These are phyloP conservation scores for Orussus abietinus DNA, from an alignment of 1,140 invertebrate species.

Conservation along the genomic window DNA sequence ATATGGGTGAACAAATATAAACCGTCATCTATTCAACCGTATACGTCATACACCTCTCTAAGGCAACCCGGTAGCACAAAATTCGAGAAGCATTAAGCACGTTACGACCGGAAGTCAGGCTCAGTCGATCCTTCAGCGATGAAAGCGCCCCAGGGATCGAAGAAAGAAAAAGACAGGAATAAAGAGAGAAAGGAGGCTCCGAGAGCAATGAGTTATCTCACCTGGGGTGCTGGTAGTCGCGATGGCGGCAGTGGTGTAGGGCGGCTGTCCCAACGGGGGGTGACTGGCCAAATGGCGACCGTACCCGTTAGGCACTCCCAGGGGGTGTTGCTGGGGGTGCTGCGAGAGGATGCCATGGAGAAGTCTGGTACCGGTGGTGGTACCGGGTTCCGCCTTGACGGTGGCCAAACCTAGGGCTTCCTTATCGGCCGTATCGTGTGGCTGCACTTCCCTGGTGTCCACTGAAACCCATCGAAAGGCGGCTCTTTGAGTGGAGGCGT, in stretches of 20 bases:
- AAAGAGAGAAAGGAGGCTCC: neutral
- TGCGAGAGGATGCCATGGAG: slow-evolving; percentile 62
- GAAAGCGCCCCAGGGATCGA: too few relatives aligned
- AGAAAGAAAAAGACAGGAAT: too few relatives aligned
- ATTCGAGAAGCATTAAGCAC: too few relatives aligned
- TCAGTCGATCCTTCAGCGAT: too few relatives aligned
- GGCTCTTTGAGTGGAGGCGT: neutral
- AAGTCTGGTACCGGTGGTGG: slow-evolving; percentile 47
- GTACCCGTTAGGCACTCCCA: slow-evolving; percentile 45
- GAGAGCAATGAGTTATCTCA: slow-evolving; percentile 17
- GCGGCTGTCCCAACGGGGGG: slow-evolving; percentile 43
- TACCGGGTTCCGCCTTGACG: slow-evolving; percentile 49
- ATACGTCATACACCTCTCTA: too few relatives aligned
- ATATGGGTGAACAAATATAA: too few relatives aligned
- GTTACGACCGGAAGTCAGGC: too few relatives aligned
- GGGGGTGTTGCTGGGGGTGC: slow-evolving; percentile 50
- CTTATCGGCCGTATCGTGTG: slow-evolving; percentile 44
- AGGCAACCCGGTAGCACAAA: too few relatives aligned
- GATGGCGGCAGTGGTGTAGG: slow-evolving; percentile 48
- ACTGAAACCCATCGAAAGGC: slow-evolving; percentile 40
- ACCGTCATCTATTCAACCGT: too few relatives aligned
- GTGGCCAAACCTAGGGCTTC: slow-evolving; percentile 43
- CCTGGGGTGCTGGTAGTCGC: slow-evolving; percentile 49
- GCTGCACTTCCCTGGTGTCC: slow-evolving; percentile 51
- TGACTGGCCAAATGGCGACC: slow-evolving; percentile 45